A percentile compares a stretch with the other conserved stretches of the same genome.
These are phyloP conservation scores for Lepas anatifera DNA, from an alignment of 2,888 invertebrate genomes.

Conservation along the genomic window DNA sequence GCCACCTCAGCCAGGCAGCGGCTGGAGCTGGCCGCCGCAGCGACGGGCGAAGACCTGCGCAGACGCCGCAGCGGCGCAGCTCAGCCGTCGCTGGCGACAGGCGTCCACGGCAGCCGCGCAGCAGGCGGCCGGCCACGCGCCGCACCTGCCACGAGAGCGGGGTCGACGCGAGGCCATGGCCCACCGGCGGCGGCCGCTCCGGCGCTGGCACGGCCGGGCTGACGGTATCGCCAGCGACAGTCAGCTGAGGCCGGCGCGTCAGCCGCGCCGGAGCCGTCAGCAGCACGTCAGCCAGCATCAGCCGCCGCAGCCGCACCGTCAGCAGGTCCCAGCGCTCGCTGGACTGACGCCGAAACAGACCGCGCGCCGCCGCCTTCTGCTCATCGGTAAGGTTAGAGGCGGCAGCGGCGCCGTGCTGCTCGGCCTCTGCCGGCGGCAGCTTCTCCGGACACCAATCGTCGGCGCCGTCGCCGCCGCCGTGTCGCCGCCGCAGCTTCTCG, in stretches of 20 bases:
- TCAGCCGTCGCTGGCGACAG: neutral
- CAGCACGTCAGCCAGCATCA: neutral
- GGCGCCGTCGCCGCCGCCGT: neutral
- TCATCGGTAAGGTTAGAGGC: neutral
- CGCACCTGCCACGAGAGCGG: neutral
- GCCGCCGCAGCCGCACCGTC: neutral
- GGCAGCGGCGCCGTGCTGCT: neutral
- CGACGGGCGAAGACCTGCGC: neutral
- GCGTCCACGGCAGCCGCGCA: neutral
- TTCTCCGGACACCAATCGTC: too few relatives aligned
- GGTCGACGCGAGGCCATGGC: neutral
- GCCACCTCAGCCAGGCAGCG: neutral
- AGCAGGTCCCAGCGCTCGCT: neutral
- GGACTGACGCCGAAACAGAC: neutral
- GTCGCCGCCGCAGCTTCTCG: neutral
- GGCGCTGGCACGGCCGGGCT: too few relatives aligned
- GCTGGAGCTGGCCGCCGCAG: neutral
- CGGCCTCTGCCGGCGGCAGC: neutral
- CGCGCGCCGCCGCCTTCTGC: neutral
- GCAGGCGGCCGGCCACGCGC: neutral
- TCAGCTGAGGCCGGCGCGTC: neutral
- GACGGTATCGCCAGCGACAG: too few relatives aligned
- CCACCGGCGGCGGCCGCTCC: neutral
- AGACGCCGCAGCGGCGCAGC: neutral
- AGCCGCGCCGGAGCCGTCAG: neutral